A percentile compares a stretch with the other conserved stretches of the same genome.
Conservation (phyloP, 1,140 invertebrate genomes). For the Orius insidiosus region DNA sequence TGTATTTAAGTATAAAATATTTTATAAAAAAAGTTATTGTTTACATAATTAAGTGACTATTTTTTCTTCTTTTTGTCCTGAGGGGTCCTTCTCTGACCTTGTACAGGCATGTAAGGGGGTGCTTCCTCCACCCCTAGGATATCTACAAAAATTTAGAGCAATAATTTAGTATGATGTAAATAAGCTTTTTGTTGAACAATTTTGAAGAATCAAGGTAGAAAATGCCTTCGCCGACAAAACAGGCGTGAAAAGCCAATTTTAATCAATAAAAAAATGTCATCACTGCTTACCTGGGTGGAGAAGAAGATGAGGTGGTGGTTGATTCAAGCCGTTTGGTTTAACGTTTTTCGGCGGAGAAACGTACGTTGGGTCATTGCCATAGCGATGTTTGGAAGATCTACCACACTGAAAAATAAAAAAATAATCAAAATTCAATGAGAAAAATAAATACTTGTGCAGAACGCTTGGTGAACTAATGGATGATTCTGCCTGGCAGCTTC, state of each 20-base stretch:
- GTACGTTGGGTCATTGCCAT: slow-evolving; percentile 40
- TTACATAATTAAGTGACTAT: slow-evolving; percentile 21
- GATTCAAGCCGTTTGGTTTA: too few relatives aligned
- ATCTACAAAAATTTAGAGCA: too few relatives aligned
- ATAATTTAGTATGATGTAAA: too few relatives aligned
- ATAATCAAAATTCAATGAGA: not conserved
- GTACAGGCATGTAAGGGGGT: slow-evolving; percentile 62
- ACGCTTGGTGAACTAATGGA: slow-evolving; percentile 25
- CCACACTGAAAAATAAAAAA: slow-evolving; percentile 10
- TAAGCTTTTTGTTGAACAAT: too few relatives aligned
- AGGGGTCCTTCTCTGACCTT: slow-evolving; percentile 45
- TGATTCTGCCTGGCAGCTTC: slow-evolving; percentile 23
- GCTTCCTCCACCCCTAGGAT: slow-evolving; percentile 27
- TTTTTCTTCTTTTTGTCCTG: slow-evolving; percentile 32
- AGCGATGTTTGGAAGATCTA: slow-evolving; percentile 27
- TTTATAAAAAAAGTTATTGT: too few relatives aligned
- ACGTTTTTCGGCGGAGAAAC: slow-evolving; percentile 15
- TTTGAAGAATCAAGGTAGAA: too few relatives aligned
- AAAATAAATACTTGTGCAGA: not conserved
- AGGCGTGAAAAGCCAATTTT: too few relatives aligned
- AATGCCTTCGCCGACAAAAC: too few relatives aligned
- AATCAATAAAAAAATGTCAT: too few relatives aligned
- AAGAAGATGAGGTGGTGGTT: too few relatives aligned
- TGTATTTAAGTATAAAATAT: too few relatives aligned
- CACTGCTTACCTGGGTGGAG: slow-evolving; percentile 1